Base-by-base conservation (phyloP, 2,888 invertebrate species). In the Acholoe squamosa region DNA sequence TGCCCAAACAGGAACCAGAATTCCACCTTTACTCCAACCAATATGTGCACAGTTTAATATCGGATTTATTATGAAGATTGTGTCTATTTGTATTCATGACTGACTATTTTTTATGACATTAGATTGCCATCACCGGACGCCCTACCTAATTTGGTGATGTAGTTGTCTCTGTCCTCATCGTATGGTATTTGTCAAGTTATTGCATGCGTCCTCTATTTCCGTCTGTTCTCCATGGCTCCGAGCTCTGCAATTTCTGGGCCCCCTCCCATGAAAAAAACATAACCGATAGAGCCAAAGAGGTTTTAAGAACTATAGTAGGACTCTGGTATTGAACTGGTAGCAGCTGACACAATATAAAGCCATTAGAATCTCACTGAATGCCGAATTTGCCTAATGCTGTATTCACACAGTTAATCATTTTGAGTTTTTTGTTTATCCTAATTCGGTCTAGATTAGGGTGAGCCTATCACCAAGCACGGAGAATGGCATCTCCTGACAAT, bases 71-170 rank as follows among this genome's bases (percentile, higher is more conserved):
- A 71, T 71, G 71, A 71, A 71, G 71, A 71, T 71, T 71, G 71
- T 28, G 31, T 71, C 71, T 71, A 71, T 71, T 71, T 71, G 71
- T 71, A 71, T 71, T 71, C 71, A 71, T 71, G 71, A 28, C 71
- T 71, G 71, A 28, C 28, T 28, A 14, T 71, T 71, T 71, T 71
- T 71, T 71, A 71, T 3, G 71, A 25, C 28, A 71, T 71, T 71
- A 71, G 71, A 71, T 71, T 3, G 28, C 28, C 71, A 25, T 71
- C 25, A 5, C 28, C 71, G 28, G 3, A 71, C 71, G 5, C 25
- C 5, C 19, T 25, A 28, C 31, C 71, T 71, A n/a, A 3, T 61
- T n/a, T 10, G 61, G 61, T 19, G n/a, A 7, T 3, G 61, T 3
- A 28, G 28, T 28, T 71, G 31, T n/a, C 28, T 71, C 71, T 1